These are phyloP conservation scores for Trichopria drosophilae DNA, from an alignment of 2,888 invertebrate genomes.

Conservation along the genomic window DNA sequence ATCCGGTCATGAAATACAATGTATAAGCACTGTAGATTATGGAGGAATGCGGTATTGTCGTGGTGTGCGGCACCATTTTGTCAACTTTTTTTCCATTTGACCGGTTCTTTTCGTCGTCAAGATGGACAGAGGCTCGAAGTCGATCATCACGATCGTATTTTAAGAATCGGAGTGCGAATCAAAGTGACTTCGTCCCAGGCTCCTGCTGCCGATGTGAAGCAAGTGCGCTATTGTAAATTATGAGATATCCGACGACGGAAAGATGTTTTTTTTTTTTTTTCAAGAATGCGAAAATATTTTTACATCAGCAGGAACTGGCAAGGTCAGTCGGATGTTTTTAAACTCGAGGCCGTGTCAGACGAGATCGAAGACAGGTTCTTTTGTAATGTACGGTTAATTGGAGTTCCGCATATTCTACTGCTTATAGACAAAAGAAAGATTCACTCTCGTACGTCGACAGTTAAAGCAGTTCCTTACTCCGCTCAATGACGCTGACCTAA, in stretches of 20 bases:
- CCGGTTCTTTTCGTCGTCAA: slow-evolving; percentile 8
- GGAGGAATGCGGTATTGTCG: slow-evolving; percentile 28
- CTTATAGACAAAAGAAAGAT: slow-evolving; percentile 4
- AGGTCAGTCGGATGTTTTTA: too few relatives aligned
- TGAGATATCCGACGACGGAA: too few relatives aligned
- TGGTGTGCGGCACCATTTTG: slow-evolving; percentile 15
- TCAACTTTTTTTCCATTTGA: slow-evolving; percentile 13
- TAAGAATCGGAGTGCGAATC: slow-evolving; percentile 16
- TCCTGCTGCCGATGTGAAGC: too few relatives aligned
- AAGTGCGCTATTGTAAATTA: too few relatives aligned
- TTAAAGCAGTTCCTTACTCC: slow-evolving; percentile 29
- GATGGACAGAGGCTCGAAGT: slow-evolving; percentile 8
- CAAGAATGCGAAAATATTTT: slow-evolving; percentile 21
- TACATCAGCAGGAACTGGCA: too few relatives aligned
- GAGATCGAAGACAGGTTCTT: too few relatives aligned
- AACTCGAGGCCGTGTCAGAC: too few relatives aligned
- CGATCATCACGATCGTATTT: too few relatives aligned
- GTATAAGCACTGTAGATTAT: slow-evolving; percentile 44
- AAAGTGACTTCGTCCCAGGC: slow-evolving; percentile 10
- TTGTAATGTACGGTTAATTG: slow-evolving; percentile 13
- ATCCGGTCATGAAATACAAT: slow-evolving; percentile 38
- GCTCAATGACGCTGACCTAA: too few relatives aligned
- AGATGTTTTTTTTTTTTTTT: slow-evolving; percentile 7
- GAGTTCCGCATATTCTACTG: slow-evolving; percentile 7
- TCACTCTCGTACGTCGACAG: slow-evolving; percentile 4